Evolutionary conservation across 2,888 invertebrate genomes (phyloP).

Genomic region (Xanthia togata): DNA sequence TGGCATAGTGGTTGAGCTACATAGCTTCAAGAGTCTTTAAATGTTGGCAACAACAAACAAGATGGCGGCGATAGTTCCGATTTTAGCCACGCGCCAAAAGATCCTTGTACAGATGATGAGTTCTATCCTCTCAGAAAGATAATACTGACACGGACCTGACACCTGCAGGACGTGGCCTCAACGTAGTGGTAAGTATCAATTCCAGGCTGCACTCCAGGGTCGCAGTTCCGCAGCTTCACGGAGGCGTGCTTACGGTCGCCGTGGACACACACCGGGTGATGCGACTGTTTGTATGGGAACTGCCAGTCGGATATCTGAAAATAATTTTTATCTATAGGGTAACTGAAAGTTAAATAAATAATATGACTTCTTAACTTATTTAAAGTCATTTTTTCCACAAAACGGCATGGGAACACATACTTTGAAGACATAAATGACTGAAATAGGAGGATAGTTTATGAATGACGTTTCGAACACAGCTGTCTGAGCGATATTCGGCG

Average conservation of each 20-base stretch:
- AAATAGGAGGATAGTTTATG: not conserved
- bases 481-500: not conserved
- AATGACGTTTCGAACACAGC: too few relatives aligned
- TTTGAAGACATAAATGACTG: not conserved
- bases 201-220: conserved; percentile 92
- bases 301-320: conserved; percentile 95
- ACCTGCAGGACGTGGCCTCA: conserved; percentile 94
- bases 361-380: not conserved
- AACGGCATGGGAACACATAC: not conserved
- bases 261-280: conserved; percentile 96
- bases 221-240: conserved; percentile 93
- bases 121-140: not conserved
- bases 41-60: too few relatives aligned
- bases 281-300: conserved; percentile 96
- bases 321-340: not conserved
- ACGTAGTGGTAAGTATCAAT: conserved; percentile 94
- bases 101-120: too few relatives aligned
- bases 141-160: conserved; percentile 86
- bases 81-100: too few relatives aligned
- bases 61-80: too few relatives aligned
- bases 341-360: not conserved
- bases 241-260: conserved; percentile 92
- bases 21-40: too few relatives aligned
- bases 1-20: too few relatives aligned
- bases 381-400: not conserved